These are phyloP conservation scores for Lasioglossum leucozonium DNA, from an alignment of 2,888 invertebrate species.

Conservation along the genomic window DNA sequence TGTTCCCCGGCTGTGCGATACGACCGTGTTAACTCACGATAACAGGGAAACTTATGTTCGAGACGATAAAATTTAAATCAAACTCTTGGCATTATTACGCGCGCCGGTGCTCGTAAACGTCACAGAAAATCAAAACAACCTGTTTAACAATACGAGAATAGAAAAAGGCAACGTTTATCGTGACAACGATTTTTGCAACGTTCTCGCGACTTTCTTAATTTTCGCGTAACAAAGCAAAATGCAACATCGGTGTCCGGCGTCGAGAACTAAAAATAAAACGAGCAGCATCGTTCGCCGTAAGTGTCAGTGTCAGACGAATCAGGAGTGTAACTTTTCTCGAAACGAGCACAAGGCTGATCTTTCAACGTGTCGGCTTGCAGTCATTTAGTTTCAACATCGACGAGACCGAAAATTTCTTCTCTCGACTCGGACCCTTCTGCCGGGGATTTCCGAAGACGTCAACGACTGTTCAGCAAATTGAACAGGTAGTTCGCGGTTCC, in stretches of 20 bases:
- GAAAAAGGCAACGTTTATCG: too few species aligned
- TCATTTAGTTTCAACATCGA: not conserved
- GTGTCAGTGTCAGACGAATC: not conserved
- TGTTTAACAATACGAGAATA: too few species aligned
- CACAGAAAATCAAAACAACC: too few species aligned
- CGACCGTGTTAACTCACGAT: not conserved
- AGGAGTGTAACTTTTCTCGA: not conserved
- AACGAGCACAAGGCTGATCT: not conserved
- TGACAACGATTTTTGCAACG: too few species aligned
- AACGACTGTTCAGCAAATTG: not conserved
- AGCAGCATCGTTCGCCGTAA: not conserved
- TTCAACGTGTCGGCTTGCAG: not conserved
- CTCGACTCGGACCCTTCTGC: not conserved
- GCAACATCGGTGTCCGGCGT: not conserved
- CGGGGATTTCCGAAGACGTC: not conserved
- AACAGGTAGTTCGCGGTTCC: not conserved
- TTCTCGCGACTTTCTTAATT: too few species aligned
- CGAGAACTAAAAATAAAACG: not conserved
- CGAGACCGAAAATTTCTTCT: not conserved
- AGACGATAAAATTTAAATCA: not conserved
- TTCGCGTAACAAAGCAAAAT: too few species aligned
- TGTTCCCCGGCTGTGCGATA: constrained; percentile 22
- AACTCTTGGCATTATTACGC: not conserved
- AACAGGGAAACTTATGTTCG: not conserved
- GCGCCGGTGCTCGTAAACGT: too few species aligned